Conservation (phyloP, 1,140 invertebrate species). For the Bombus consobrinus region DNA sequence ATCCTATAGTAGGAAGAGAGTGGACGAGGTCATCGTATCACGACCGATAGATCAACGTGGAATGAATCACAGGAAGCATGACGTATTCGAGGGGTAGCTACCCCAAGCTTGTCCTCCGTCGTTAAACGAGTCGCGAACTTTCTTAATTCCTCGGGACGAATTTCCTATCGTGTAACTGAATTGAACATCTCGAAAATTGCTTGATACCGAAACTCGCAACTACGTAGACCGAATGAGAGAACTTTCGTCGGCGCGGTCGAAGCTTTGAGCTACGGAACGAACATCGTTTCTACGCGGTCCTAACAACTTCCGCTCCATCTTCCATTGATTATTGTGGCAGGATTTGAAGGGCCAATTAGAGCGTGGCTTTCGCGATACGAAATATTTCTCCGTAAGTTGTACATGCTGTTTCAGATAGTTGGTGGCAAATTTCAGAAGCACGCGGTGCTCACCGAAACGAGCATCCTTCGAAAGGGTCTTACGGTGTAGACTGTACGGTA, state of each 20-base stretch:
- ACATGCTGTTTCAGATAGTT: too few relatives aligned
- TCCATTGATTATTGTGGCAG: too few relatives aligned
- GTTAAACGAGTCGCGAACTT: not conserved
- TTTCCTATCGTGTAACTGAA: not conserved
- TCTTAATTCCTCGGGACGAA: constrained; percentile 25
- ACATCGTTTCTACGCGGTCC: not conserved
- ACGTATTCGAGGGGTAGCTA: not conserved
- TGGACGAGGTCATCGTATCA: not conserved
- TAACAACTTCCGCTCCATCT: too few relatives aligned
- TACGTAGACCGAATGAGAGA: not conserved
- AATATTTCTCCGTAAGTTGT: too few relatives aligned
- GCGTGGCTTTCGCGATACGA: too few relatives aligned
- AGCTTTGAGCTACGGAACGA: constrained; percentile 14
- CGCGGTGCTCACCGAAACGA: too few relatives aligned
- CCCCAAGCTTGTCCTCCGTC: too few relatives aligned
- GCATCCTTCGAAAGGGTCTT: too few relatives aligned
- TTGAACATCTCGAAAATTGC: not conserved
- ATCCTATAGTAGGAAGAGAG: not conserved
- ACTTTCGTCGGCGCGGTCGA: not conserved
- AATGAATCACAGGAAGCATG: not conserved
- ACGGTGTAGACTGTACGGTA: too few relatives aligned
- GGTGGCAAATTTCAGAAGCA: too few relatives aligned
- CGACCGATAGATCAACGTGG: not conserved
- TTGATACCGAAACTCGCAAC: not conserved
- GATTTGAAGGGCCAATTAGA: too few relatives aligned